Percentiles rank a stretch among this genome's conserved stretches.
Evolutionary conservation across 2,113 vertebrate genomes (phyloP).

Genomic region (Muscicapa adusta): DNA sequence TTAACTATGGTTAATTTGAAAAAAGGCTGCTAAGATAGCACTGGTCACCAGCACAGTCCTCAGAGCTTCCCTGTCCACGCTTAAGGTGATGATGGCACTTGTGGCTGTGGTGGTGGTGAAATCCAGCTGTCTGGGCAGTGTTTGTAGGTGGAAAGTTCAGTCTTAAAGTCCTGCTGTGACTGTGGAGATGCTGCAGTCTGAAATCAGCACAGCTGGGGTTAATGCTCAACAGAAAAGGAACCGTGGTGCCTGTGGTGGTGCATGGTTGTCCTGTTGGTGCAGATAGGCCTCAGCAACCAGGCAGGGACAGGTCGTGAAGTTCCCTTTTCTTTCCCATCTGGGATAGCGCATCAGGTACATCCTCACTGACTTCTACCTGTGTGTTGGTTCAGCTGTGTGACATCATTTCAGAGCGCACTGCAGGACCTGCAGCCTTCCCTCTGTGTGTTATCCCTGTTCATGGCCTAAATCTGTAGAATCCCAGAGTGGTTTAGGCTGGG

Average conservation of each 20-base stretch:
- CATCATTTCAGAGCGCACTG: not conserved
- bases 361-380: rapidly evolving
- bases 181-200: not conserved
- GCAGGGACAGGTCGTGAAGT: not conserved
- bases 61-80: rapidly evolving
- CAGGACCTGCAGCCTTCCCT: not conserved
- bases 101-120: not conserved
- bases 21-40: not conserved
- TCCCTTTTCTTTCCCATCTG: not conserved
- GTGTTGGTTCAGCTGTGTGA: not conserved
- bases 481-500: not conserved
- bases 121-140: not conserved
- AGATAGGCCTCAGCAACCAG: not conserved
- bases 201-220: not conserved
- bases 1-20: not conserved
- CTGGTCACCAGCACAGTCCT: not conserved
- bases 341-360: not conserved
- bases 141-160: not conserved
- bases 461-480: not conserved
- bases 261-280: not conserved
- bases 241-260: rapidly evolving
- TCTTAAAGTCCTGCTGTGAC: not conserved
- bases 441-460: rapidly evolving
- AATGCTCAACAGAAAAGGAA: not conserved
- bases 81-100: not conserved